These are phyloP conservation scores for Microctonus hyperodae DNA, from an alignment of 2,888 invertebrate species.

Conservation along the genomic window DNA sequence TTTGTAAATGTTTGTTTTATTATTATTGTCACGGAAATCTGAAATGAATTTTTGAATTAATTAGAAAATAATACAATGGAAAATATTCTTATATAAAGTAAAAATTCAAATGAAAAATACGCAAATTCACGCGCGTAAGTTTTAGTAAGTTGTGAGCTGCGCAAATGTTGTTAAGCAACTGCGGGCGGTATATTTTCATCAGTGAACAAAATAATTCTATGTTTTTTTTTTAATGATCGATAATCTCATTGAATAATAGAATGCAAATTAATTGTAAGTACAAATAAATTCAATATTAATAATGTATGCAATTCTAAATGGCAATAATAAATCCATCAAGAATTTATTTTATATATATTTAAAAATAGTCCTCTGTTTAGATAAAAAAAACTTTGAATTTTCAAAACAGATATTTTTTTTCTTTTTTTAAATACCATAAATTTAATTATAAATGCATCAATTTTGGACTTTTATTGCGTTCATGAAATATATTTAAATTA, in stretches of 20 bases:
- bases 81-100: not conserved
- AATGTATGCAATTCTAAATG: not conserved
- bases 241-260: slow-evolving; percentile 3
- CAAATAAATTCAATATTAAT: not conserved
- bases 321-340: slow-evolving; percentile 34
- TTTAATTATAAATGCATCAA: not conserved
- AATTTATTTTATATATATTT: slow-evolving; percentile 33
- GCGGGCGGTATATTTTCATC: not conserved
- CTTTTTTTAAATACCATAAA: not conserved
- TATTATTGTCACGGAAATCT: not conserved
- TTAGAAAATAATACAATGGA: not conserved
- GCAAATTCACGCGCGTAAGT: not conserved
- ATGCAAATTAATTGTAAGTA: not conserved
- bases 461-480: not conserved
- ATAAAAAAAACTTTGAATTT: slow-evolving; percentile 3
- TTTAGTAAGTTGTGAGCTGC: slow-evolving; percentile 8
- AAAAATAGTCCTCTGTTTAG: slow-evolving; percentile 38
- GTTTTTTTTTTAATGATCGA: not conserved
- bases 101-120: not conserved
- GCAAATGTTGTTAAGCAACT: slow-evolving; percentile 23
- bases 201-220: not conserved
- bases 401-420: not conserved
- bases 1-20: not conserved
- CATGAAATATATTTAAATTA: not conserved
- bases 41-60: not conserved